A percentile compares a stretch with the other conserved stretches of the same genome.
These are phyloP conservation scores for Halichoerus grypus DNA, from an alignment of 2,113 vertebrate genomes.

Conservation along the genomic window DNA sequence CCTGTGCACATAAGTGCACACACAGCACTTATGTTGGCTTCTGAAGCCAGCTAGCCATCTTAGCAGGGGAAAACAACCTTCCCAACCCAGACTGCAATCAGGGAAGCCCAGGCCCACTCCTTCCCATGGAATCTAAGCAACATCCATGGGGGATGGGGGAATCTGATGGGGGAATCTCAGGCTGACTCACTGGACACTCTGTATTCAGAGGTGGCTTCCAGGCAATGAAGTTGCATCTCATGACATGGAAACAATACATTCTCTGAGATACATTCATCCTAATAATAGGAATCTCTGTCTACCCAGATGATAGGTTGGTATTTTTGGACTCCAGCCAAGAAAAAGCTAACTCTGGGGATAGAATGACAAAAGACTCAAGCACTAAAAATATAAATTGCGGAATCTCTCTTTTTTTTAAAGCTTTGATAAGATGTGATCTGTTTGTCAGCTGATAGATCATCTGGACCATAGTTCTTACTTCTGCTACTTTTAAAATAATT, in stretches of 20 bases:
- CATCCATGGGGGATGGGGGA: not conserved
- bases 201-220: constrained; percentile 70
- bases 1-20: constrained; percentile 46
- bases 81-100: not conserved
- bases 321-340: constrained; percentile 62
- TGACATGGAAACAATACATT: constrained; percentile 71
- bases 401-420: not conserved
- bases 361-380: constrained; percentile 54
- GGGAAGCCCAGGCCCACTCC: constrained; percentile 33
- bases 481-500: constrained; percentile 40
- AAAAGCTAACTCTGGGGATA: constrained; percentile 52
- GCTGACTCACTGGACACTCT: constrained; percentile 58
- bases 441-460: constrained; percentile 37
- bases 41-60: constrained; percentile 68
- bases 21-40: constrained; percentile 76
- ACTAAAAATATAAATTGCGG: constrained; percentile 45
- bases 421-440: constrained; percentile 52
- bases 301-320: constrained; percentile 39
- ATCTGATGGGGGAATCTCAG: constrained; percentile 29
- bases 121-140: constrained; percentile 68
- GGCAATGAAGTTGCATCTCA: constrained; percentile 63
- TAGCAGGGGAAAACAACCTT: constrained; percentile 46
- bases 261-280: constrained; percentile 76
- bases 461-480: constrained; percentile 4
- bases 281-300: constrained; percentile 61